Conservation (phyloP, 1,140 invertebrate genomes). For the Thaumetopoea pityocampa region DNA sequence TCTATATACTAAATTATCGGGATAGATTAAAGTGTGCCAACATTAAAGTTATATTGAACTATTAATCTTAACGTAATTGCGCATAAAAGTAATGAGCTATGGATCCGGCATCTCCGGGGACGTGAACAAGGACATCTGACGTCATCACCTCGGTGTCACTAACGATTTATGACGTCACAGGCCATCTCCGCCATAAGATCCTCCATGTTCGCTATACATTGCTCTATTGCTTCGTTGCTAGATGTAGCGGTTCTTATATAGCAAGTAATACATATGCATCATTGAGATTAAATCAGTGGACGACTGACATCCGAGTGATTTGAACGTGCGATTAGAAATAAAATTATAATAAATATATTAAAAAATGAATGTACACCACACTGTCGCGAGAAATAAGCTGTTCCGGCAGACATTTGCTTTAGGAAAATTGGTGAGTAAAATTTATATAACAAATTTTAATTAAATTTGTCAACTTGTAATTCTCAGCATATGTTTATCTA, state of each 20-base stretch:
- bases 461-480: background rate
- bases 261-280: slow-evolving; percentile 28
- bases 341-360: slow-evolving; percentile 9
- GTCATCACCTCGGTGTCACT: slow-evolving; percentile 11
- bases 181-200: slow-evolving; percentile 18
- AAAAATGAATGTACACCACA: slow-evolving; percentile 59
- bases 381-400: slow-evolving; percentile 36
- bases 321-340: slow-evolving; percentile 30
- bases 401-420: slow-evolving; percentile 39
- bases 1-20: too few species aligned
- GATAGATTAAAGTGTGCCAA: too few species aligned
- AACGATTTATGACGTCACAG: slow-evolving; percentile 43
- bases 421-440: slow-evolving; percentile 47
- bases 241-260: slow-evolving; percentile 20
- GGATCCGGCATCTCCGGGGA: slow-evolving; percentile 12
- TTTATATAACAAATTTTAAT: slow-evolving; percentile 14
- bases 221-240: slow-evolving; percentile 24
- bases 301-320: slow-evolving; percentile 41
- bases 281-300: slow-evolving; percentile 37
- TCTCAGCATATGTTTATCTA: background rate
- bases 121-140: slow-evolving; percentile 17
- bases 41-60: too few species aligned
- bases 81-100: slow-evolving; percentile 15
- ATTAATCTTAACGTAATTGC: too few species aligned
- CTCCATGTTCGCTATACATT: slow-evolving; percentile 25